Conservation (phyloP, 2,888 invertebrate genomes). For the Dichetophora obliterata region DNA sequence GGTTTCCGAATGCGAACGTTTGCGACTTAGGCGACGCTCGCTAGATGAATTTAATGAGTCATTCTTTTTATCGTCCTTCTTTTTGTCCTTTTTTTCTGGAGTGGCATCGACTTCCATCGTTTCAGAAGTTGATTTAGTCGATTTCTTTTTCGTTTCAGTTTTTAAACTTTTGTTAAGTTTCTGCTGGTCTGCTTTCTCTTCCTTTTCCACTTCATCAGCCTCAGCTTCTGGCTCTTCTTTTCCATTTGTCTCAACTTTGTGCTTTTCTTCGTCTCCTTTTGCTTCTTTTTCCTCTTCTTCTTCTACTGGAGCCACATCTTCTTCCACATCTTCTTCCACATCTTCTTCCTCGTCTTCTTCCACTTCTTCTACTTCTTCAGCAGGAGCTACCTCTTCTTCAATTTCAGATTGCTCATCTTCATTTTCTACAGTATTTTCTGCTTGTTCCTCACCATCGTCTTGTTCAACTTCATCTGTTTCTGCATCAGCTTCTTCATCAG, state of each 20-base stretch:
- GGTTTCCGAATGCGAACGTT: conserved; percentile 59
- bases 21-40: conserved; percentile 55
- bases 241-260: conserved; percentile 24
- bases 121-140: background rate
- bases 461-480: conserved; percentile 20
- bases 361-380: conserved; percentile 54
- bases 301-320: conserved; percentile 43
- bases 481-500: conserved; percentile 33
- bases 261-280: conserved; percentile 23
- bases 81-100: conserved; percentile 49
- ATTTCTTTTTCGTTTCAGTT: conserved; percentile 58
- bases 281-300: conserved; percentile 45
- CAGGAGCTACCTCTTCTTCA: conserved; percentile 39
- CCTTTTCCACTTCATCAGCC: conserved; percentile 30
- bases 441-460: conserved; percentile 32
- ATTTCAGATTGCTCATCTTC: conserved; percentile 42
- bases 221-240: conserved; percentile 59
- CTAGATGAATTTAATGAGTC: conserved; percentile 31
- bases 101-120: conserved; percentile 1
- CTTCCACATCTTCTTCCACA: conserved; percentile 41
- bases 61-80: conserved; percentile 51
- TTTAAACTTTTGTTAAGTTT: conserved; percentile 48
- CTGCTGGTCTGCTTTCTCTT: background rate
- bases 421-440: conserved; percentile 39
- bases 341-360: conserved; percentile 39